Percentiles rank a stretch among this genome's conserved stretches.
These are phyloP conservation scores for Gorsachius goisagi DNA, from an alignment of 2,113 vertebrate species.

Conservation along the genomic window DNA sequence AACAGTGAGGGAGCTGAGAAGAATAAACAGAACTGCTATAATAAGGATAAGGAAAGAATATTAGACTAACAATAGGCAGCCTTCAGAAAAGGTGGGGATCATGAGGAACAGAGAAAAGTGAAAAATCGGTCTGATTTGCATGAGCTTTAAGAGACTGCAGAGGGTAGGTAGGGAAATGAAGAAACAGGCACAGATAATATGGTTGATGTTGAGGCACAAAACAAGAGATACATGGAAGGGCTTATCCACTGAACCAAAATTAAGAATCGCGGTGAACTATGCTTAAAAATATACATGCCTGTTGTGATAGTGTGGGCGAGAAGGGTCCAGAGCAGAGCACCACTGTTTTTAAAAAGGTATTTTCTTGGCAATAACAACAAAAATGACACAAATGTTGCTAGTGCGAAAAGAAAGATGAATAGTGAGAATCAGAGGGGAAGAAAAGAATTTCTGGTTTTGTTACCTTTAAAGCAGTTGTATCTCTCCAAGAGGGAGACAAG, in stretches of 20 bases:
- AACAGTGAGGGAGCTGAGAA: not conserved
- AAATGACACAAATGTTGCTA: not conserved
- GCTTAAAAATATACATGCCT: conserved; percentile 3
- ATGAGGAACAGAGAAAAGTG: not conserved
- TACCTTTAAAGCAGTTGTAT: conserved; percentile 23
- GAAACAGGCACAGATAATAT: not conserved
- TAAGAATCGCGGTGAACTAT: not conserved
- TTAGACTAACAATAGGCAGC: not conserved
- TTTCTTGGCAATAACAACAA: not conserved
- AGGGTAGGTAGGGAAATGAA: not conserved
- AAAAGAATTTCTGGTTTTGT: not conserved
- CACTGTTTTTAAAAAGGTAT: not conserved
- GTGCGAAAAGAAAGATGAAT: conserved; percentile 14
- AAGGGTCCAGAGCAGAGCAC: not conserved
- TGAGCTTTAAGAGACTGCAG: not conserved
- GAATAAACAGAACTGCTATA: not conserved
- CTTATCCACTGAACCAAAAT: not conserved
- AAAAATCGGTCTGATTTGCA: not conserved
- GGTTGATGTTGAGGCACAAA: not conserved
- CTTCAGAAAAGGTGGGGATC: not conserved
- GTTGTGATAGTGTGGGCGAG: not conserved
- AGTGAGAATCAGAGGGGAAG: conserved; percentile 16
- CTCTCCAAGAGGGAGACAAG: conserved; percentile 23
- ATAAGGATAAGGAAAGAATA: not conserved
- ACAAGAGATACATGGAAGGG: not conserved